A percentile compares a stretch with the other conserved stretches of the same genome.
phyloP scores from a whole-genome alignment of 1,140 invertebrate species.

The fruit fly (Drosophila melanogaster) region Release_6_plus_ISO1_MT NT_037436.4:15356001-15356500 shows the following conservation, averaged over 20 bases:
- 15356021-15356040: slow-evolving; percentile 38
- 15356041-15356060: slow-evolving; percentile 65
- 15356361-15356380: slow-evolving; percentile 4
- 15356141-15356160: slow-evolving; percentile 16
- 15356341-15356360: neutral
- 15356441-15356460: slow-evolving; percentile 8
- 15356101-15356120: slow-evolving; percentile 66
- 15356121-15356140: slow-evolving; percentile 32
- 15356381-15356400: slow-evolving; percentile 1
- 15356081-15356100: slow-evolving; percentile 66
- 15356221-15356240: no score
- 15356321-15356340: no score
- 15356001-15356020: slow-evolving; percentile 15
- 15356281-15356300: neutral
- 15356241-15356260: no score
- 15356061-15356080: slow-evolving; percentile 67
- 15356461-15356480: slow-evolving; percentile 32
- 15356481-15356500: slow-evolving; percentile 33
- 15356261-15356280: neutral
- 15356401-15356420: neutral
- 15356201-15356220: no score
- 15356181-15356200: neutral
- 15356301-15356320: no score
- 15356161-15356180: neutral
- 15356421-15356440: neutral